phyloP scores from a whole-genome alignment of 2,888 invertebrate genomes.

The Drosophila nigricruria region DNA sequence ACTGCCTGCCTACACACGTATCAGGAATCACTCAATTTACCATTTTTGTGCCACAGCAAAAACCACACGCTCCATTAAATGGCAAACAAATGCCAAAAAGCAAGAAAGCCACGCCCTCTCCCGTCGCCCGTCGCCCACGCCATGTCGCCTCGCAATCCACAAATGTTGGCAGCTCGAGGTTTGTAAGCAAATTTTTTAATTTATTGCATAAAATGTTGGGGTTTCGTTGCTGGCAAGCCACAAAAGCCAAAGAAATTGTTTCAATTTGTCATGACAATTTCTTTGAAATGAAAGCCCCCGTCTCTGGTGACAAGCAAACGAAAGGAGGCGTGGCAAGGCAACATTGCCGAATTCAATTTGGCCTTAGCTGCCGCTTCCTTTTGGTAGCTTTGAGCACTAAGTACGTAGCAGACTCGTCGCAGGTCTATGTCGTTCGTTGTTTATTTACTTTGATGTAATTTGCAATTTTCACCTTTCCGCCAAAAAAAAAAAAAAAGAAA shows the following conservation, averaged over 20 bases:
- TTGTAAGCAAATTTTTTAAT: constrained; percentile 74
- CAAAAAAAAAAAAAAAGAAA: constrained; percentile 6
- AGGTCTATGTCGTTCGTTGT: constrained; percentile 64
- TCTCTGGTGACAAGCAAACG: constrained; percentile 1
- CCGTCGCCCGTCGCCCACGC: not conserved
- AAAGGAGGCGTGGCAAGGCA: constrained; percentile 15
- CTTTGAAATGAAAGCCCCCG: constrained; percentile 61
- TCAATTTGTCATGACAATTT: constrained; percentile 81
- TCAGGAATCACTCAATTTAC: constrained; percentile 74
- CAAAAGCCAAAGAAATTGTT: constrained; percentile 80
- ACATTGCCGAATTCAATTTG: constrained; percentile 78
- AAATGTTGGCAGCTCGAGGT: constrained; percentile 36
- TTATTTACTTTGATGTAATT: constrained; percentile 79
- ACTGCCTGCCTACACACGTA: constrained; percentile 28
- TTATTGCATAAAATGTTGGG: constrained; percentile 75
- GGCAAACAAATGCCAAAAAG: constrained; percentile 66
- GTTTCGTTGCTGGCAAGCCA: constrained; percentile 61
- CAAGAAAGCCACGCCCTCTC: not conserved
- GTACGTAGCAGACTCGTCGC: constrained; percentile 19
- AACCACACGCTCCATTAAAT: constrained; percentile 72
- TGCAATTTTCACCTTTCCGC: constrained; percentile 79
- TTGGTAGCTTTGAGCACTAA: constrained; percentile 45
- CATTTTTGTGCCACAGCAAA: constrained; percentile 40
- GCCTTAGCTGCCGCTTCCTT: constrained; percentile 66
- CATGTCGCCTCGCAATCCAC: not conserved